Base-by-base conservation (phyloP, 2,888 invertebrate species). In the Acrobasis consociella region DNA sequence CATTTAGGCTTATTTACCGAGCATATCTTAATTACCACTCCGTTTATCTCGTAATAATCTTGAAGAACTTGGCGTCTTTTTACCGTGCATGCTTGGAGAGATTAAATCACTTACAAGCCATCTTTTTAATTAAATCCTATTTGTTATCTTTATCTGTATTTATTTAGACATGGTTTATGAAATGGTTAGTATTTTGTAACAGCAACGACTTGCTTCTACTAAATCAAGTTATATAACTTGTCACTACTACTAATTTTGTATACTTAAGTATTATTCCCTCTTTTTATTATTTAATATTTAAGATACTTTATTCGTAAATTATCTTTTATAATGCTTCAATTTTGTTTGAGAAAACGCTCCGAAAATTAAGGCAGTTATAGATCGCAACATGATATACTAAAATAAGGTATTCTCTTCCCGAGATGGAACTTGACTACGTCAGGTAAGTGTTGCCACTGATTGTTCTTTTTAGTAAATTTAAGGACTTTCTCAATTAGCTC, bases 121-220 rank as follows among this genome's bases (percentile, higher is more conserved):
- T 73, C 68, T 72, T 72, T 75, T 70, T 71, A 75, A 80, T 75
- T 70, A 72, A 72, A 75, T 72, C 68, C 62, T 61, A 72, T 75
- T 74, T 65, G 63, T 69, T 68, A 71, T 72, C 66, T 71, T 62
- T 31, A 31, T 59, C 64, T 65, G 55, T 52, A 58, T 67, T 64
- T 67, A 63, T 68, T 72, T 62, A 67, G 67, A 62, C 53, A 50
- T 52, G 61, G 31, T 31, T 59, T 37, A 49, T 49, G n/a, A 31
- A 49, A 58, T 55, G 38, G 2, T 15, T 15, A 39, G 10, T 42
- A 10, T 55, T 16, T n/a, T 55, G 10, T 39, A 11, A 22, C 9
- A 7, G 16, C 17, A 50, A 15, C 17, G 10, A 17, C 15, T 15
- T 17, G 7, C 50, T 17, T 15, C 11, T 10, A 5, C 9, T 17